phyloP scores from a whole-genome alignment of 2,888 invertebrate genomes.

The Tachina grossa region DNA sequence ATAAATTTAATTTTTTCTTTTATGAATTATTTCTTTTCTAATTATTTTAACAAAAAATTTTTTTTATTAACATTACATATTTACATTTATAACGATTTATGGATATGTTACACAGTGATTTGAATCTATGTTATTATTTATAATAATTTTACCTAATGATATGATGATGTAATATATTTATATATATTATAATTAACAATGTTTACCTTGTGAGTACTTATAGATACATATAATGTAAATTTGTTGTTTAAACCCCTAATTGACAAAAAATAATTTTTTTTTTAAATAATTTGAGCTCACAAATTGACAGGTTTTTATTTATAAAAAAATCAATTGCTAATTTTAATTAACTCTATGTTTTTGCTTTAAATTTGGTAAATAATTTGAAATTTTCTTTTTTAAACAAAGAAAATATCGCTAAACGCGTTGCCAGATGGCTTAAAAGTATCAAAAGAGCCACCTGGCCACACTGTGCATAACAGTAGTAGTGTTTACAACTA shows the following conservation, averaged over 20 bases:
- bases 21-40: too few species aligned
- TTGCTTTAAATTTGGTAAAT: slow-evolving; percentile 38
- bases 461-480: slow-evolving; percentile 29
- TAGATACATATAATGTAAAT: slow-evolving; percentile 5
- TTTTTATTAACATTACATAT: not conserved
- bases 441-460: slow-evolving; percentile 13
- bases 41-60: too few species aligned
- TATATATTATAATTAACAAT: slow-evolving; percentile 30
- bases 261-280: slow-evolving; percentile 22
- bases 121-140: slow-evolving; percentile 44
- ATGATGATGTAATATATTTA: slow-evolving; percentile 50
- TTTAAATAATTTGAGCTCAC: slow-evolving; percentile 18
- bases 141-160: slow-evolving; percentile 52
- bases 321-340: not conserved
- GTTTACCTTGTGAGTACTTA: not conserved
- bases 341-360: slow-evolving; percentile 42
- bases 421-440: not conserved
- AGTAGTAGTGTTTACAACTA: slow-evolving; percentile 9
- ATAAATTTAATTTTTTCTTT: too few species aligned
- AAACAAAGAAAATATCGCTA: slow-evolving; percentile 29
- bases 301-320: slow-evolving; percentile 39
- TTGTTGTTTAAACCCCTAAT: not conserved
- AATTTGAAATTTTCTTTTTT: slow-evolving; percentile 44
- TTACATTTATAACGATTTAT: not conserved
- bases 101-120: slow-evolving; percentile 2